Base-by-base conservation (phyloP, 2,113 vertebrate genomes). In the Catharus minimus region DNA sequence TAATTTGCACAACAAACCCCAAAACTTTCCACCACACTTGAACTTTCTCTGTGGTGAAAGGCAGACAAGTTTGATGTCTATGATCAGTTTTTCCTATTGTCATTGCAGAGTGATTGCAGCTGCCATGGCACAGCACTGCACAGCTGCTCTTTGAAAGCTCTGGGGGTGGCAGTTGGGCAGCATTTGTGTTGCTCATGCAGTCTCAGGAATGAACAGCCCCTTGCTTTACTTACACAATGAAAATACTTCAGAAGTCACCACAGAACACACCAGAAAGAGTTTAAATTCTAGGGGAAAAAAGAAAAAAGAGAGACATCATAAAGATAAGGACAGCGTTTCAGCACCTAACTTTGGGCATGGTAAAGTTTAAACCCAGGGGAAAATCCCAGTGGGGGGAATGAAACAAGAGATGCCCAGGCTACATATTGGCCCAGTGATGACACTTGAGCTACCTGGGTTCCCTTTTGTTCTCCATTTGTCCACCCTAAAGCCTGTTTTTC, bases 391-490 rank as follows among this genome's bases (percentile, higher is more conserved):
- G 23, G 28, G 2, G 32, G 41, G 33, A 66, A 43, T 39, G 49
- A 38, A 71, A 32, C 8, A 36, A 26, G 41, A 57, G 38, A 26
- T 38, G 33, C 17, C 16, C 1, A 3, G 26, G 30, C 20, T 49
- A 9, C 13, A 9, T 3, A 1, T 1, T 2, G 5, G 19, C 60
- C 32, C 2, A 1, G 32, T 52, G 62, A 19, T 38, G 46, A 53
- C 61, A 39, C 57, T 58, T 38, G 81, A 91, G 50, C 89, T 89
- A 38, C 53, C 41, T 58, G 83, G 79, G 69, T 90, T 96, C 88
- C 93, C 77, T 85, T 96, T 93, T 72, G 69, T 96, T 90, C 95
- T 95, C 77, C 90, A 13, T 55, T 95, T 95, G 91, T 88, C 95
- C 89, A 92, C 77, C 53, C 57, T 94, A 81, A 91, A 89, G 15